phyloP scores from a whole-genome alignment of 2,888 invertebrate genomes.

The Euzophera pinguis region DNA sequence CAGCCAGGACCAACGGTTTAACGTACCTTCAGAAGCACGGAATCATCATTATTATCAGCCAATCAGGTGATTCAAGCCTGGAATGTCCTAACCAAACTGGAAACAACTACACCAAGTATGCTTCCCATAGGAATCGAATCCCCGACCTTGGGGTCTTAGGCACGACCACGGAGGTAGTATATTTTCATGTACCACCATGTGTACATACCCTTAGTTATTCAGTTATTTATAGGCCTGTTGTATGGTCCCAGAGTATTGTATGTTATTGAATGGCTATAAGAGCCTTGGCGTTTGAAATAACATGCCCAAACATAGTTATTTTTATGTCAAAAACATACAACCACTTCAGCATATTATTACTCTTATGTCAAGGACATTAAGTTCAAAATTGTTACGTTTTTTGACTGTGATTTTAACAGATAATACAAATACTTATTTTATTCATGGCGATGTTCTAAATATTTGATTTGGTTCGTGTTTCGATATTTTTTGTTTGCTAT shows the following conservation, averaged over 20 bases:
- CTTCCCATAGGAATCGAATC: no score
- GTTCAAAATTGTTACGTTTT: not conserved
- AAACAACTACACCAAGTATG: no score
- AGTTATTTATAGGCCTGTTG: conserved; percentile 5
- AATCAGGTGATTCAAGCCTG: no score
- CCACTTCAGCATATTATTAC: no score
- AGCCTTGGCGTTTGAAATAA: conserved; percentile 7
- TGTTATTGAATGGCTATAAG: conserved; percentile 9
- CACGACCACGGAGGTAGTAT: no score
- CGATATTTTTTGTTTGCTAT: not conserved
- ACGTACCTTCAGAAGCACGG: no score
- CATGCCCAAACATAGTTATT: not conserved
- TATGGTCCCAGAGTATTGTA: conserved; percentile 6
- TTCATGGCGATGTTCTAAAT: conserved; percentile 7
- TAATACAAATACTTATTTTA: conserved; percentile 8
- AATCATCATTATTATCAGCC: no score
- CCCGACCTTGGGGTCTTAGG: no score
- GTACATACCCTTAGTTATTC: not conserved
- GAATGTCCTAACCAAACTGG: no score
- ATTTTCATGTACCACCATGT: not conserved
- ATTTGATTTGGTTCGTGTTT: conserved; percentile 10
- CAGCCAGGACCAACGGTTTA: no score
- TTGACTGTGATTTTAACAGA: not conserved
- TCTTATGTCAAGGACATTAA: not conserved
- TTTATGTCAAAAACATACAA: not conserved